phyloP scores from a whole-genome alignment of 2,113 vertebrate species.

The Symphodus melops region DNA sequence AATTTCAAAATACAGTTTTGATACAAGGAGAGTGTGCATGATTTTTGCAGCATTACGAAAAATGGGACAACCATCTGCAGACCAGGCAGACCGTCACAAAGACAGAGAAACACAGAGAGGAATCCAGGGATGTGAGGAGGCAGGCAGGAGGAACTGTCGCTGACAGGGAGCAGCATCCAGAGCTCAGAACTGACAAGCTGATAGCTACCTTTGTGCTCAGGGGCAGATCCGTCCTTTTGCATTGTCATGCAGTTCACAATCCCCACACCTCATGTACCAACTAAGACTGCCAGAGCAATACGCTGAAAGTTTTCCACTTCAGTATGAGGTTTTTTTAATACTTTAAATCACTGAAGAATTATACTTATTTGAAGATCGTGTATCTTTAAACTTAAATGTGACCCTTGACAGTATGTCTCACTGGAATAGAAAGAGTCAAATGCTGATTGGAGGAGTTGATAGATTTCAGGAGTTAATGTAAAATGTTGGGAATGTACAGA shows the following conservation, averaged over 20 bases:
- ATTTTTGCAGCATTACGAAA: background rate
- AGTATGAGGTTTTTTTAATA: too few relatives aligned
- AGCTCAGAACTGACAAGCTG: constrained; percentile 51
- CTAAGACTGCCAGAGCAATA: background rate
- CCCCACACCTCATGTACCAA: constrained; percentile 29
- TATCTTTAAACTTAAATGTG: too few relatives aligned
- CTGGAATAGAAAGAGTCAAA: too few relatives aligned
- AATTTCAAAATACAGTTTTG: background rate
- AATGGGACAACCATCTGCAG: constrained; percentile 12
- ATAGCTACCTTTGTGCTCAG: constrained; percentile 27
- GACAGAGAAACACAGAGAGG: constrained; percentile 13
- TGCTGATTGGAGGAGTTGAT: too few relatives aligned
- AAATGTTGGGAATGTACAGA: too few relatives aligned
- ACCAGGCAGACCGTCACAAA: constrained; percentile 24
- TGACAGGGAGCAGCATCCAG: constrained; percentile 39
- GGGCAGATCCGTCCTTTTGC: constrained; percentile 8
- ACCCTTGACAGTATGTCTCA: too few relatives aligned
- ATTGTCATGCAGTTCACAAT: constrained; percentile 51
- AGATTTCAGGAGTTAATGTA: too few relatives aligned
- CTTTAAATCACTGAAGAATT: too few relatives aligned
- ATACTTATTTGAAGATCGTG: too few relatives aligned
- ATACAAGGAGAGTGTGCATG: constrained; percentile 11
- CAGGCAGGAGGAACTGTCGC: constrained; percentile 35
- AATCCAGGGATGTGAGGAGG: constrained; percentile 21
- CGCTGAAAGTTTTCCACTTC: background rate